Percentiles rank a stretch among this genome's conserved stretches.
Conservation (phyloP, 1,140 invertebrate species). For the Vanessa atalanta region DNA sequence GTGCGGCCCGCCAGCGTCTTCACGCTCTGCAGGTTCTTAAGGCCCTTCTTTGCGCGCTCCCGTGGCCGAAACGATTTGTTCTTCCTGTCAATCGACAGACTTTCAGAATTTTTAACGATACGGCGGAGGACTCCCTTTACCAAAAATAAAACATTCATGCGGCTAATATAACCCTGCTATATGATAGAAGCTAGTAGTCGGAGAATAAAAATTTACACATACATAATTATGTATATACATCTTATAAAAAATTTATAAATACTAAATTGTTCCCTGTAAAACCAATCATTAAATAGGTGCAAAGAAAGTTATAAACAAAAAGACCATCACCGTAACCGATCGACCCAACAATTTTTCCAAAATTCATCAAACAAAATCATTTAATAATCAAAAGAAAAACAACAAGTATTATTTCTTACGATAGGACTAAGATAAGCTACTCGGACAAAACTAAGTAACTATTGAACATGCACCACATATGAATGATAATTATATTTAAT, state of each 20-base stretch:
- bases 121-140: slow-evolving; percentile 17
- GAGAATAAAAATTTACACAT: neutral
- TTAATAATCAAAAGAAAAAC: neutral
- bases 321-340: slow-evolving; percentile 25
- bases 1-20: slow-evolving; percentile 92
- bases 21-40: slow-evolving; percentile 94
- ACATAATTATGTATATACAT: slow-evolving; percentile 7
- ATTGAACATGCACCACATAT: slow-evolving; percentile 18
- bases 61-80: slow-evolving; percentile 93
- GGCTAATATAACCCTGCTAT: slow-evolving; percentile 2
- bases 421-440: neutral
- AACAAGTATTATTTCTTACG: neutral
- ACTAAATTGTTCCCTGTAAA: slow-evolving; percentile 12
- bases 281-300: slow-evolving; percentile 15
- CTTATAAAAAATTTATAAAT: slow-evolving; percentile 6
- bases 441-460: neutral
- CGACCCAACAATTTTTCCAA: slow-evolving; percentile 8
- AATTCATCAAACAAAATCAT: slow-evolving; percentile 38
- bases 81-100: slow-evolving; percentile 84
- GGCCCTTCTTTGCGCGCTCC: slow-evolving; percentile 88
- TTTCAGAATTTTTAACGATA: slow-evolving; percentile 10
- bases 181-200: slow-evolving; percentile 21
- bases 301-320: slow-evolving; percentile 30
- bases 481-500: slow-evolving; percentile 1
- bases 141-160: slow-evolving; percentile 27